phyloP scores from a whole-genome alignment of 1,140 invertebrate species.

The Sitophilus oryzae region DNA sequence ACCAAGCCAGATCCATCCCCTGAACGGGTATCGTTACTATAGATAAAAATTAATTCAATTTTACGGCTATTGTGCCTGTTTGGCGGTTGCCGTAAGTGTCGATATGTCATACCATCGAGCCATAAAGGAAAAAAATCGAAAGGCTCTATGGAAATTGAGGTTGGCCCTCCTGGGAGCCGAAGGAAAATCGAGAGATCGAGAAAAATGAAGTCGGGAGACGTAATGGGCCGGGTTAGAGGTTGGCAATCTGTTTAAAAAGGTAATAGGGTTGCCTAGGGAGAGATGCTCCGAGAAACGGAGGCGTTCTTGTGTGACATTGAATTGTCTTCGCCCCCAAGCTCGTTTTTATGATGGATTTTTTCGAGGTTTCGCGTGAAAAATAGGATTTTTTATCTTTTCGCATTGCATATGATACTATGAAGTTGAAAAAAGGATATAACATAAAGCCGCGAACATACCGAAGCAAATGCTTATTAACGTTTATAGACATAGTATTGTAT shows the following conservation, averaged over 20 bases:
- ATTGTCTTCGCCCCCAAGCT: neutral
- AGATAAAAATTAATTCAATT: slow-evolving; percentile 11
- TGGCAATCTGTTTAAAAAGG: slow-evolving; percentile 10
- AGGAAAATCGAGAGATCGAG: no score
- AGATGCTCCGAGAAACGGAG: no score
- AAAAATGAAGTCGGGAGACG: slow-evolving; percentile 7
- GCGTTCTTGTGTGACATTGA: neutral
- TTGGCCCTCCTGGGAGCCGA: slow-evolving; percentile 2
- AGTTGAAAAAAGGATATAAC: no score
- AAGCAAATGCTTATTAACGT: no score
- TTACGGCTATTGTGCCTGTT: slow-evolving; percentile 8
- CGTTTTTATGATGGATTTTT: no score
- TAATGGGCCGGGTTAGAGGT: slow-evolving; percentile 9
- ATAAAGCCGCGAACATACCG: no score
- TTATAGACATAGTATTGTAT: no score
- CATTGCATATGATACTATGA: no score
- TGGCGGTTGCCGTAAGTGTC: neutral
- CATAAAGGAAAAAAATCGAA: slow-evolving; percentile 4
- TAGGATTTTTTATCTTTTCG: no score
- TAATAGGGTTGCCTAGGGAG: slow-evolving; percentile 2
- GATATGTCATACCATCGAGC: slow-evolving; percentile 7
- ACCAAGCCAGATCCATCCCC: no score
- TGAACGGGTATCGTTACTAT: no score
- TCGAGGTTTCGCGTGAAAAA: no score
- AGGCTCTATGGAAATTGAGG: slow-evolving; percentile 10